Base-by-base conservation (phyloP, 2,113 vertebrate species). In the Cervus canadensis region DNA sequence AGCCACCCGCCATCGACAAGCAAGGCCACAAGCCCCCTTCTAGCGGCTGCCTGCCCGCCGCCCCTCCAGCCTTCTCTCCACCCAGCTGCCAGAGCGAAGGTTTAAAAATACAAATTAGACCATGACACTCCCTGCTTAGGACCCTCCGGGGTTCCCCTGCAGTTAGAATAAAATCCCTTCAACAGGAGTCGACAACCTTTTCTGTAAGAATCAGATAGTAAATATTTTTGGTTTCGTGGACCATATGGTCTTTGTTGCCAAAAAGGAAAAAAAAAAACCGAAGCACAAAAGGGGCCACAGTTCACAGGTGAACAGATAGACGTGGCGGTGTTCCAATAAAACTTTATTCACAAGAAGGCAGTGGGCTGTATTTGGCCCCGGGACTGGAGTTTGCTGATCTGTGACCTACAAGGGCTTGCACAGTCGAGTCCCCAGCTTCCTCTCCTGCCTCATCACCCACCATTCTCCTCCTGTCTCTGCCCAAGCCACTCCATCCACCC, bases 31-130 rank as follows among this genome's bases (percentile, higher is more conserved):
- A 3, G 50, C n/a, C 33, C 26, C 82, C 59, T 43, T 19, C 43
- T 23, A 2, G 0, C 45, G 5, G 54, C 2, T 7, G 52, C 62
- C 84, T 19, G n/a, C 52, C 89, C 1, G 5, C 86, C 23, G 2
- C 57, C 33, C 60, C 67, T 59, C 33, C 9, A 3, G 33, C 2
- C 64, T 48, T 36, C 59, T 50, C 95, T 67, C 78, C 57, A 56
- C 40, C 52, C 79, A 17, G 40, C 84, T 59, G 79, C 84, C 48
- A 25, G 62, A 45, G 50, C 1, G 15, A 78, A 21, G 60, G n/a
- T 43, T 79, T 71, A 60, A 91, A 95, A 87, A 60, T 67, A 54
- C 54, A 94, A 60, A 88, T 59, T 52, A 88, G 87, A 71, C 54
- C 21, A 15, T 36, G 88, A 28, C 56, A 45, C 36, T 59, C 30